A percentile compares a stretch with the other conserved stretches of the same genome.
Evolutionary conservation across 2,113 vertebrate species (phyloP).

Genomic region (Thryonomys swinderianus): DNA sequence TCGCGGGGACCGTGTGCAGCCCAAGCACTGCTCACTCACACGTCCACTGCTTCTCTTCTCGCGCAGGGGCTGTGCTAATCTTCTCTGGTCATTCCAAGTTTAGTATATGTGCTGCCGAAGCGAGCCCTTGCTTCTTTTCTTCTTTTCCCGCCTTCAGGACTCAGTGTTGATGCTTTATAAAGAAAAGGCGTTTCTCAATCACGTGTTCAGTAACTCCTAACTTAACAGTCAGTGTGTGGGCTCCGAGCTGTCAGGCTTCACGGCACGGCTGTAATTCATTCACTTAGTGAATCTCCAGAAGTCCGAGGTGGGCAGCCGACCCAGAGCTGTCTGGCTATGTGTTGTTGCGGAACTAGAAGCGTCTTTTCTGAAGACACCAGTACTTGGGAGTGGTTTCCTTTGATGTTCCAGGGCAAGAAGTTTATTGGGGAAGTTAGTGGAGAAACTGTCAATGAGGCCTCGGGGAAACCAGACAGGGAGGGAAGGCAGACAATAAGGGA

Average conservation of each 20-base stretch:
- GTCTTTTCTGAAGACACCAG: neutral
- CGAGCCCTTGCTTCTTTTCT: neutral
- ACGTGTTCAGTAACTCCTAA: neutral
- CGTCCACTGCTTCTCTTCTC: neutral
- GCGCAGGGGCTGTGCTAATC: too few relatives aligned
- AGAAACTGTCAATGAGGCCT: neutral
- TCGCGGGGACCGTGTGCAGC: neutral
- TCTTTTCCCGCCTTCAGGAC: neutral
- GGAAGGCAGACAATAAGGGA: neutral
- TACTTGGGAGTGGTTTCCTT: neutral
- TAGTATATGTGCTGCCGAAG: too few relatives aligned
- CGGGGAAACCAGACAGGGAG: neutral
- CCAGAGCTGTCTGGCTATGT: neutral
- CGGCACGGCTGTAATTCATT: neutral
- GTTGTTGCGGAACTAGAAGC: neutral
- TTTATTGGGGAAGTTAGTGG: neutral
- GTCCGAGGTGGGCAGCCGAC: neutral
- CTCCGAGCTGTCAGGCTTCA: neutral
- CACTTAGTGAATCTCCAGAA: neutral
- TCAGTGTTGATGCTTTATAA: neutral
- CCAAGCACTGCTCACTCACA: neutral
- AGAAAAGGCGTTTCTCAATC: neutral
- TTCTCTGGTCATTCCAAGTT: too few relatives aligned
- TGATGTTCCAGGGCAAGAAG: neutral
- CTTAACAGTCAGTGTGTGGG: neutral